These are phyloP conservation scores for Ctenomys sociabilis DNA, from an alignment of 2,113 vertebrate species.

Conservation along the genomic window DNA sequence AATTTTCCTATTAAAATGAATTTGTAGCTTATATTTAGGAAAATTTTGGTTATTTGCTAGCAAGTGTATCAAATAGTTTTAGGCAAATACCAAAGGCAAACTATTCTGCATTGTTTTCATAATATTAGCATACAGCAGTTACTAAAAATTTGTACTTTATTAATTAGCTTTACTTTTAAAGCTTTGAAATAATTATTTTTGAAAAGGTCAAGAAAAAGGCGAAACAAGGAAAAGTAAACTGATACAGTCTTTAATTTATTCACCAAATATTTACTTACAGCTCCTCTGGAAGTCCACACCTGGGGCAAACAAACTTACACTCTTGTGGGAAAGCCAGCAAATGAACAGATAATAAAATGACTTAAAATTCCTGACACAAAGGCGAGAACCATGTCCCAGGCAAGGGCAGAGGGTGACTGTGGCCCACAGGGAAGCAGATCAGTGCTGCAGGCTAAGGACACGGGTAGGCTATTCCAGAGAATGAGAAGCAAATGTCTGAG, in stretches of 20 bases:
- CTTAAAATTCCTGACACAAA: neutral
- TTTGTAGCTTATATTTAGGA: slow-evolving; percentile 12
- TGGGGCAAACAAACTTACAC: neutral
- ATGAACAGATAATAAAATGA: neutral
- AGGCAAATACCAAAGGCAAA: slow-evolving; percentile 9
- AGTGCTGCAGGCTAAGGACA: neutral
- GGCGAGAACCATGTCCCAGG: neutral
- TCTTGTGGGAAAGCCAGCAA: neutral
- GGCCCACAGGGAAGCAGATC: neutral
- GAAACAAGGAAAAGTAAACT: neutral
- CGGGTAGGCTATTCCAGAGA: neutral
- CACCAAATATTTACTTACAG: neutral
- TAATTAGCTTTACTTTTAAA: slow-evolving; percentile 5
- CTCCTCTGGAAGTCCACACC: neutral
- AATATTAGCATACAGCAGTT: neutral
- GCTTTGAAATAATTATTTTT: neutral
- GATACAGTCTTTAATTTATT: slow-evolving; percentile 1
- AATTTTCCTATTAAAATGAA: neutral
- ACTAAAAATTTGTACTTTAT: neutral
- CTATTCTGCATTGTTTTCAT: neutral
- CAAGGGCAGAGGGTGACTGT: neutral
- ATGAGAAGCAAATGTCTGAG: neutral
- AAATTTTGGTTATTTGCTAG: slow-evolving; percentile 5
- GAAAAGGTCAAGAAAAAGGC: neutral
- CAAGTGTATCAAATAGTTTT: neutral